phyloP scores from a whole-genome alignment of 2,113 vertebrate species.

The Sialia sialis region DNA sequence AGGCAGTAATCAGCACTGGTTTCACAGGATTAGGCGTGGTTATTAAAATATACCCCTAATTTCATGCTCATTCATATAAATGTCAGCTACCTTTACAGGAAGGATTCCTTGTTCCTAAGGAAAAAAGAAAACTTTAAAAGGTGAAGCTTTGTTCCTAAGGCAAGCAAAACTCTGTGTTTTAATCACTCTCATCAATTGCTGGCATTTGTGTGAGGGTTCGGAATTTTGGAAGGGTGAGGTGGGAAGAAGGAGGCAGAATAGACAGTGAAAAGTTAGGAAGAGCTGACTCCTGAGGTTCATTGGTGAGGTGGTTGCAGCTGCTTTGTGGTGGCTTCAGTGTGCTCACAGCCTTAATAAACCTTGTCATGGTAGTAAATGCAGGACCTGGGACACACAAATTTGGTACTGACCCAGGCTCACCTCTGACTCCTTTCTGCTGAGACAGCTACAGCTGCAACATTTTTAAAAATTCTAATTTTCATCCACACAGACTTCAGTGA shows the following conservation, averaged over 20 bases:
- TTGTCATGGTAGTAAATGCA: background rate
- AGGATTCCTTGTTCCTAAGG: background rate
- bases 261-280: background rate
- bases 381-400: background rate
- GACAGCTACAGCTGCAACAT: background rate
- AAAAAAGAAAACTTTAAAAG: background rate
- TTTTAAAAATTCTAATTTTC: background rate
- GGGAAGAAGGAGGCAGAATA: background rate
- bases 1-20: background rate
- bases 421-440: background rate
- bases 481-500: background rate
- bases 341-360: background rate
- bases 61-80: background rate
- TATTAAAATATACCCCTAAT: background rate
- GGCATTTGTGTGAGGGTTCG: background rate
- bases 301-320: background rate
- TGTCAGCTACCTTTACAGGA: background rate
- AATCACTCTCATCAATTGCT: background rate
- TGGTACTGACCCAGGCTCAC: background rate
- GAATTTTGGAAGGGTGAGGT: background rate
- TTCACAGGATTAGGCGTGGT: background rate
- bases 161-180: background rate
- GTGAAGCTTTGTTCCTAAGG: background rate
- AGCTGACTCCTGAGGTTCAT: fast-evolving
- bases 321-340: background rate